These are phyloP conservation scores for Lathronympha strigana DNA, from an alignment of 2,888 invertebrate species.

Conservation along the genomic window DNA sequence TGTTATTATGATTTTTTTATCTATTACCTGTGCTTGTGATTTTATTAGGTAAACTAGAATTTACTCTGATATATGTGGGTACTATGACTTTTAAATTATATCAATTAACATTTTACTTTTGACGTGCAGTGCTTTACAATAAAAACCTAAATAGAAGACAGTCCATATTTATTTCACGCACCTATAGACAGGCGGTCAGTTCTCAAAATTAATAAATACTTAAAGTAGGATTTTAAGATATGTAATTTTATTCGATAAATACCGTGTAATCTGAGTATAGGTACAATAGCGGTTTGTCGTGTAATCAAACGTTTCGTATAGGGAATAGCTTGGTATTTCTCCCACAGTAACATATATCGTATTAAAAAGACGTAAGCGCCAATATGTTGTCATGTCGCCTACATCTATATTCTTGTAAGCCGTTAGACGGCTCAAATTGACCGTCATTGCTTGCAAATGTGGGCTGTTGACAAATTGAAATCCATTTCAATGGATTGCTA, in stretches of 20 bases:
- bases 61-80: no score
- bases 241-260: conserved; percentile 21
- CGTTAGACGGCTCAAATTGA: conserved; percentile 32
- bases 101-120: neutral
- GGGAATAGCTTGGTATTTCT: conserved; percentile 44
- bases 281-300: conserved; percentile 28
- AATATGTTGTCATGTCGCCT: neutral
- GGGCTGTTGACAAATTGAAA: conserved; percentile 28
- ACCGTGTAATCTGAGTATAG: conserved; percentile 35
- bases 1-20: neutral
- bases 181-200: neutral
- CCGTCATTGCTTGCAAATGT: conserved; percentile 32
- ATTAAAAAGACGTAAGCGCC: conserved; percentile 12
- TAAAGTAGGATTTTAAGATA: no score
- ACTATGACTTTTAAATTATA: no score
- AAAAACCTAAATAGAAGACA: no score
- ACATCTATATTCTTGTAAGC: neutral
- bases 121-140: neutral
- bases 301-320: conserved; percentile 34
- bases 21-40: no score
- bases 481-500: conserved; percentile 13
- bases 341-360: conserved; percentile 42
- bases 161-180: no score
- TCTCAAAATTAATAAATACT: conserved; percentile 21
- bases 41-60: no score